Evolutionary conservation across 2,113 vertebrate species (phyloP).

Genomic region (Heterocephalus glaber): DNA sequence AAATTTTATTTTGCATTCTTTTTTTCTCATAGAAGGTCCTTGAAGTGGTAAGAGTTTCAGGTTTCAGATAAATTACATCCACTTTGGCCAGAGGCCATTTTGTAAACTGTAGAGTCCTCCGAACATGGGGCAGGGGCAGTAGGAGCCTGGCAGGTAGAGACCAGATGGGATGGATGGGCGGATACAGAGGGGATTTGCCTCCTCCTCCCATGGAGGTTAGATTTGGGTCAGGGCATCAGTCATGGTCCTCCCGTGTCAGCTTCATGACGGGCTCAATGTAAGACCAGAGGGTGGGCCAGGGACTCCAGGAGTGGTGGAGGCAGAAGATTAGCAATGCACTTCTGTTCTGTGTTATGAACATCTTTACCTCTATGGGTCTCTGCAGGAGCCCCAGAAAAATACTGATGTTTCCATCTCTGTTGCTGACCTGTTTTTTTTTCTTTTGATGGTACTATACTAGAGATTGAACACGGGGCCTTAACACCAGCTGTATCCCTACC

Average conservation of each 20-base stretch:
- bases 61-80: neutral
- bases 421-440: too few species aligned
- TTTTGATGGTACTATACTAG: too few species aligned
- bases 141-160: too few species aligned
- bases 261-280: neutral
- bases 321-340: neutral
- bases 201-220: rapidly evolving
- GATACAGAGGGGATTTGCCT: neutral
- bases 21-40: neutral
- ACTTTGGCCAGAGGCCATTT: neutral
- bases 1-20: neutral
- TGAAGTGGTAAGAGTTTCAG: neutral
- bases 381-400: neutral
- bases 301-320: neutral
- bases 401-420: neutral
- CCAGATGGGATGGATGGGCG: too few species aligned
- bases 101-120: neutral
- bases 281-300: neutral
- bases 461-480: too few species aligned
- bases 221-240: neutral
- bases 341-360: neutral
- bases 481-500: too few species aligned
- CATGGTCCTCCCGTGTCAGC: too few species aligned
- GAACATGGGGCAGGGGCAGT: rapidly evolving
- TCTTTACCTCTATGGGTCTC: neutral